phyloP scores from a whole-genome alignment of 1,140 invertebrate genomes.

The Caenorhabditis inopinata region DNA sequence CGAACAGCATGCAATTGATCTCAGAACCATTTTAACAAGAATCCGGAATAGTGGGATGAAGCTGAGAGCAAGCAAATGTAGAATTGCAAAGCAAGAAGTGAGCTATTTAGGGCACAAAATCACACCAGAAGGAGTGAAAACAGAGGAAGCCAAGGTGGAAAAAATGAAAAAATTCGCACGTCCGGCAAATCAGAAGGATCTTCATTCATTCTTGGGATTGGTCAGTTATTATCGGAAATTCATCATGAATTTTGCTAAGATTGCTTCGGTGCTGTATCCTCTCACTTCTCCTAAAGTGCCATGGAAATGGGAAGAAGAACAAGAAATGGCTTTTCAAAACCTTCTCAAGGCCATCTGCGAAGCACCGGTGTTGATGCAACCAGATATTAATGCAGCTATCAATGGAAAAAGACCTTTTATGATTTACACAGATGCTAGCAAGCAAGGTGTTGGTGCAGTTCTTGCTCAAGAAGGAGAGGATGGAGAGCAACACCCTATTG shows the following conservation, averaged over 20 bases:
- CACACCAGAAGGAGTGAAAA: neutral
- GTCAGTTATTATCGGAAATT: slow-evolving; percentile 31
- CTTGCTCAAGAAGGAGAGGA: slow-evolving; percentile 44
- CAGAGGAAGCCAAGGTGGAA: neutral
- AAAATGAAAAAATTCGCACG: neutral
- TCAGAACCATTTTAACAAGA: neutral
- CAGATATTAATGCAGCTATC: slow-evolving; percentile 17
- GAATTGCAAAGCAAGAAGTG: neutral
- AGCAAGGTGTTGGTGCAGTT: slow-evolving; percentile 42
- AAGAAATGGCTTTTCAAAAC: slow-evolving; percentile 43
- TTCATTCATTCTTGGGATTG: slow-evolving; percentile 19
- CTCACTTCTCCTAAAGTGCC: slow-evolving; percentile 34
- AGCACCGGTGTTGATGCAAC: slow-evolving; percentile 47
- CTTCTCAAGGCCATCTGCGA: slow-evolving; percentile 36
- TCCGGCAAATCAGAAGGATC: neutral
- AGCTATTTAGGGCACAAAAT: slow-evolving; percentile 22
- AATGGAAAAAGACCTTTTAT: slow-evolving; percentile 37
- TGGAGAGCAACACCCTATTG: slow-evolving; percentile 36
- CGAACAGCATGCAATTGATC: neutral
- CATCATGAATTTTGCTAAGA: slow-evolving; percentile 36
- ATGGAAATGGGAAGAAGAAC: slow-evolving; percentile 15
- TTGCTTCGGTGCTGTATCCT: slow-evolving; percentile 34
- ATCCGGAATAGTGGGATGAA: neutral
- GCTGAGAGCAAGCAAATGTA: neutral
- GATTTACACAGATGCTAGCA: slow-evolving; percentile 49